These are phyloP conservation scores for Lasioglossum baleicum DNA, from an alignment of 1,140 invertebrate genomes.

Conservation along the genomic window DNA sequence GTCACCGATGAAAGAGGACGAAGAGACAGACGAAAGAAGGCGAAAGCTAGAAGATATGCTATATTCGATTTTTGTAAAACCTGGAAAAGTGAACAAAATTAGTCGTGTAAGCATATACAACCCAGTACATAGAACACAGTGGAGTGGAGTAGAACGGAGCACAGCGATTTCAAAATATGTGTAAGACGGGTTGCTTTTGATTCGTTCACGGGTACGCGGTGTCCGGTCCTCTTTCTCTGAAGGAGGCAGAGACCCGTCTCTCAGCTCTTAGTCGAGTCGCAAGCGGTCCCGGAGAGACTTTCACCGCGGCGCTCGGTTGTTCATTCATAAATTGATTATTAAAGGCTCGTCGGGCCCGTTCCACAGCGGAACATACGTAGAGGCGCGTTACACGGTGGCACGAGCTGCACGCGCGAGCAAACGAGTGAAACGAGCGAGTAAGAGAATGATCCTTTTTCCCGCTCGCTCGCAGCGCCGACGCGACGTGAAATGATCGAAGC, in stretches of 20 bases:
- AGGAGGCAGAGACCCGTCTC: background rate
- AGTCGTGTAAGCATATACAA: too few relatives aligned
- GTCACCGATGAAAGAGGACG: background rate
- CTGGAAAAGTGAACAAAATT: too few relatives aligned
- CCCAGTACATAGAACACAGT: too few relatives aligned
- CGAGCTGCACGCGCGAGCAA: slow-evolving; percentile 34
- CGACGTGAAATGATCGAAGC: slow-evolving; percentile 3
- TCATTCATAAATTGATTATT: slow-evolving; percentile 78
- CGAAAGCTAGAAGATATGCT: background rate
- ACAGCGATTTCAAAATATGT: slow-evolving; percentile 24
- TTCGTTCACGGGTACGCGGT: slow-evolving; percentile 11
- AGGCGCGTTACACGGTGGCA: slow-evolving; percentile 46
- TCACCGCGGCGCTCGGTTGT: slow-evolving; percentile 70
- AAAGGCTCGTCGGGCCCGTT: slow-evolving; percentile 60
- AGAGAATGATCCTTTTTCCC: slow-evolving; percentile 23
- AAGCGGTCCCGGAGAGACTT: slow-evolving; percentile 63
- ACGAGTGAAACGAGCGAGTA: too few relatives aligned
- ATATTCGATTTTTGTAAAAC: too few relatives aligned
- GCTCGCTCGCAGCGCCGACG: slow-evolving; percentile 31
- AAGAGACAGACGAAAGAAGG: background rate
- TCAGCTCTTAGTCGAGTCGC: background rate
- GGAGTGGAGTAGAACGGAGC: too few relatives aligned
- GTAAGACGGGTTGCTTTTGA: slow-evolving; percentile 12
- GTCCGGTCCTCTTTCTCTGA: slow-evolving; percentile 23
- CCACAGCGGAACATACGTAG: slow-evolving; percentile 44